phyloP scores from a whole-genome alignment of 2,888 invertebrate genomes.

The Nemotelus nigrinus region DNA sequence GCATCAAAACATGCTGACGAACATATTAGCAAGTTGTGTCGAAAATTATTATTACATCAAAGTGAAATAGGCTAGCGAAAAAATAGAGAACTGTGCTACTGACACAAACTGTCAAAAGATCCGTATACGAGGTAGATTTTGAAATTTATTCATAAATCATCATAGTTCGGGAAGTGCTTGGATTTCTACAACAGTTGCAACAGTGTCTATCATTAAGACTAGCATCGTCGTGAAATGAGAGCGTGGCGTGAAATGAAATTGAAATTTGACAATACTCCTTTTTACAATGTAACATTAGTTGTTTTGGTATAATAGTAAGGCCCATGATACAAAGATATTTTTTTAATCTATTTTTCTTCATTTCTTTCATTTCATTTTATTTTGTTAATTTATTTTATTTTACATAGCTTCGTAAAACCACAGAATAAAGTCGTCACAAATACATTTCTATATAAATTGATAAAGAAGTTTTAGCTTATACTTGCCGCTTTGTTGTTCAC shows the following conservation, averaged over 20 bases:
- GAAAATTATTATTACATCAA: not conserved
- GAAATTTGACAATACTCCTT: constrained; percentile 9
- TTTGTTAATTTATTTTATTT: constrained; percentile 45
- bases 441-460: constrained; percentile 38
- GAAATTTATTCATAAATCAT: constrained; percentile 12
- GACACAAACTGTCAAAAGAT: not conserved
- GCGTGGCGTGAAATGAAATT: not conserved
- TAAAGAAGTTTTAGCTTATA: constrained; percentile 27
- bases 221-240: no score
- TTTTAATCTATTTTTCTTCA: not conserved
- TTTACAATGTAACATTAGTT: constrained; percentile 43
- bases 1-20: not conserved
- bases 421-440: constrained; percentile 46
- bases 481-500: constrained; percentile 55
- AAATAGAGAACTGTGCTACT: no score
- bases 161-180: not conserved
- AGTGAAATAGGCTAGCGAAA: no score
- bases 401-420: constrained; percentile 41
- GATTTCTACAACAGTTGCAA: not conserved
- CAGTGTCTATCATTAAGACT: no score
- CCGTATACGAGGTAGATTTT: constrained; percentile 30
- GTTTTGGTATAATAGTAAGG: constrained; percentile 51
- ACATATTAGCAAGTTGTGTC: not conserved
- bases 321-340: constrained; percentile 52
- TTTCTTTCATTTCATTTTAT: constrained; percentile 27